Base-by-base conservation (phyloP, 2,888 invertebrate genomes). In the Subacronicta megacephala region DNA sequence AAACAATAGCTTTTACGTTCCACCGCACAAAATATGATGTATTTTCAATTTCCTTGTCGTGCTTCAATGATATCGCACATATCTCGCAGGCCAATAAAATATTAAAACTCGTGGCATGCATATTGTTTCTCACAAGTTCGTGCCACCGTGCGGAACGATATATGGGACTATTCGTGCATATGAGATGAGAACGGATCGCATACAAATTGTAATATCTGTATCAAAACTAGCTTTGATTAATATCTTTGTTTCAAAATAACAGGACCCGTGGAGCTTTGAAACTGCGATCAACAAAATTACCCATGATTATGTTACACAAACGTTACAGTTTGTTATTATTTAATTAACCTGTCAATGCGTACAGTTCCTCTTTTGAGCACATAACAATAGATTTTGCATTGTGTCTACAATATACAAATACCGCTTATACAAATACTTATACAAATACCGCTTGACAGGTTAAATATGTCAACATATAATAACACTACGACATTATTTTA, bases 21-120 rank as follows among this genome's bases (percentile, higher is more conserved):
- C 52, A 46, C 47, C 41, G 63, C 54, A 66, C 67, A 65, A 62
- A 68, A 68, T 66, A 72, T 68, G 70, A 77, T 73, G 73, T 76
- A 71, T 78, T 82, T 79, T 70, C 75, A 75, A 83, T 81, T 77
- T 78, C 70, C 71, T 74, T 70, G 80, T 74, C 72, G 71, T 77
- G 76, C 80, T 77, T 78, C 81, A 76, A 76, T 77, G 73, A 76
- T 78, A 80, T 75, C 76, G 69, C 72, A 79, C 71, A 76, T 75
- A 79, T 77, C 71, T 78, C 77, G 61, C 61, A 66, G 66, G 53
- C 73, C 79, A 78, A 82, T 86, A 81, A 84, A 84, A 78, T 83
- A 81, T 83, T 81, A 78, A 81, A 81, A 77, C 71, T 76, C 75
- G 73, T 64, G 76, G 77, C 75, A 77, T 81, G 81, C 80, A 83